Evolutionary conservation across 1,140 invertebrate species (phyloP), one percentile per base, ranked within the genome.

Genomic region (Drosophila baimaii): DNA sequence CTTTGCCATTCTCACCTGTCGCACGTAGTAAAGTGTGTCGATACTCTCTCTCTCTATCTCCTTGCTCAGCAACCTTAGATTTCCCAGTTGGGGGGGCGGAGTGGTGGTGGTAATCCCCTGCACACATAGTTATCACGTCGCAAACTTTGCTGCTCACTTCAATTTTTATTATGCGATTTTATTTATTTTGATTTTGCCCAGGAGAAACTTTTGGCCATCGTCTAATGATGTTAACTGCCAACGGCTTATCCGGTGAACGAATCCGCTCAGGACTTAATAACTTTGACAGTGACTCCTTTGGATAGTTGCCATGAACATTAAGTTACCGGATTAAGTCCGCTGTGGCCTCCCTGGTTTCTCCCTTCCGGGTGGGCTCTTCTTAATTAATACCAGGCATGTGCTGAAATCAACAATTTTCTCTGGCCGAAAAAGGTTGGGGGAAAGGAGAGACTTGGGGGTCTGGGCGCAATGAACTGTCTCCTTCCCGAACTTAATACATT

Each of bases 141-240:
- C 83, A 88, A 88, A 86, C 63, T 75, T 88, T 86, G 43, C 55
- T 86, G 43, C 55, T 61, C 73, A 66, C 77, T 80, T 86, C 83
- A 88, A 86, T 86, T 86, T 86, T 86, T 86, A 86, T 86, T 89
- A 86, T 89, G 83, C 76, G 84, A 89, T 83, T 89, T 89, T 86
- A 83, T 86, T 86, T 89, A 86, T 86, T 89, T 89, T 73, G 79
- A 80, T 86, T 86, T 76, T 58, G 41, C 75, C 63, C 58, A 29
- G 52, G 80, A 77, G 77, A 80, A 89, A 89, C 62, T 86, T 86
- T 83, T 62, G 19, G 31, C 35, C 57, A 57, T 62, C 64, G 73
- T 68, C 84, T 83, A 86, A 86, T 88, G 79, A 83, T 86, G 79
- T 86, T 86, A 86, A 86, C 75, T 71, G 79, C 70, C 43, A 76